Base-by-base conservation (phyloP, 2,888 invertebrate genomes). In the Meghimatium bilineatum region DNA sequence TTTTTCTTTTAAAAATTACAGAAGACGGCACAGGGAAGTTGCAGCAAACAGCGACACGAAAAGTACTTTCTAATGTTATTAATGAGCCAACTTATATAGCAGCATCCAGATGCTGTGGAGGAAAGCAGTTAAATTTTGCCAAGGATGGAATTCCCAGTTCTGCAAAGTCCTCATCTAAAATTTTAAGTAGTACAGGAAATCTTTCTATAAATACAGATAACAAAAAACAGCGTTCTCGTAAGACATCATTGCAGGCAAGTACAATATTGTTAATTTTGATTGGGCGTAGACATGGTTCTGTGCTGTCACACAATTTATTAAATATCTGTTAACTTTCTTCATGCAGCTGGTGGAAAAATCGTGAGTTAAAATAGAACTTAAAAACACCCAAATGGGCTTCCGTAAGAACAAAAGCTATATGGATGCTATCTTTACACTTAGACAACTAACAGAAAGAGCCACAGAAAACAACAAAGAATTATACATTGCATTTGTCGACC, bases 61-160 rank as follows among this genome's bases (percentile, higher is more conserved):
- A 88, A 79, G 90, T 89, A 5, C 83, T 90, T 8, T 82, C 87
- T 49, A 88, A 87, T 83, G 88, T 90, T 17, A 90, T 89, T 76
- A 32, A 76, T 67, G 76, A 76, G 29, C 34, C 76, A 34, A 17
- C 77, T 8, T n/a, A 26, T 78, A 12, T 6, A 36, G 66, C 34
- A 29, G 56, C 77, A 63, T 63, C 38, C 2, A 74, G 75, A 44
- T 29, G n/a, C 17, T 10, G 14, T 44, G 23, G 34, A 26, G 75
- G 63, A 44, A 81, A 81, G 44, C 26, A 49, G 36, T 44, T 36
- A n/a, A 52, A n/a, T 52, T 12, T 67, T 38, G 10, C 32, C 34
- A 76, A 76, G 32, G 67, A 75, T 32, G 44, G 23, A 52, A n/a
- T n/a, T 10, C 26, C 32, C 23, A 67, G 32, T 29, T 49, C 82